These are phyloP conservation scores for Leuciscus waleckii DNA, from an alignment of 2,797 vertebrate genomes.

Conservation along the genomic window DNA sequence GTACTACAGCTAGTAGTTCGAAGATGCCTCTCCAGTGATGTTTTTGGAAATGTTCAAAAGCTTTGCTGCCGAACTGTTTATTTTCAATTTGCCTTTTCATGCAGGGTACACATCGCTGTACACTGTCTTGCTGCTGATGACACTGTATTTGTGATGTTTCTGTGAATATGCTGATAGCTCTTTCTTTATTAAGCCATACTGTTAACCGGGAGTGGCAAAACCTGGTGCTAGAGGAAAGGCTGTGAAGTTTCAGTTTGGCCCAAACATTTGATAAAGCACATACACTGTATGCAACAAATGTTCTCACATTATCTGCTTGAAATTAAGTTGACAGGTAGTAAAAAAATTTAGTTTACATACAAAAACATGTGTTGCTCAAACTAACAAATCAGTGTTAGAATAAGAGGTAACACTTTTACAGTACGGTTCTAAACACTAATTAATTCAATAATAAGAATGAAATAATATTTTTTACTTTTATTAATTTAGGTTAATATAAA, in stretches of 20 bases:
- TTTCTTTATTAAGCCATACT: constrained; percentile 54
- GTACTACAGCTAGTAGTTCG: constrained; percentile 26
- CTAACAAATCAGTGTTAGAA: constrained; percentile 33
- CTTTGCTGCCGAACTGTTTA: constrained; percentile 73
- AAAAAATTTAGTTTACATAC: not conserved
- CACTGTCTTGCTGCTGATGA: constrained; percentile 51
- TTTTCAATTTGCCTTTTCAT: constrained; percentile 47
- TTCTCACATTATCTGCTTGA: constrained; percentile 19
- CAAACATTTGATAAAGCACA: constrained; percentile 21
- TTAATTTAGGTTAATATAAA: not conserved
- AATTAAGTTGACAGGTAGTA: constrained; percentile 2
- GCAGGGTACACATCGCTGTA: constrained; percentile 44
- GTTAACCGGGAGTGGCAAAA: constrained; percentile 53
- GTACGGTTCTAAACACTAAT: not conserved
- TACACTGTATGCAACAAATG: constrained; percentile 8
- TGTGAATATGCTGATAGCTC: constrained; percentile 32
- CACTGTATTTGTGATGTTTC: constrained; percentile 51
- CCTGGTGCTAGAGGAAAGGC: constrained; percentile 44
- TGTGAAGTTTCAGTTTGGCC: constrained; percentile 1
- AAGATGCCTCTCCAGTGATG: constrained; percentile 30
- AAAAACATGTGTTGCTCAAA: constrained; percentile 8
- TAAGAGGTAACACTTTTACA: constrained; percentile 5
- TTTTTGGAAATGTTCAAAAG: constrained; percentile 57
- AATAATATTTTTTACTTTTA: not conserved
- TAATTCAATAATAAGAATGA: not conserved